These are phyloP conservation scores for Regulus satrapa DNA, from an alignment of 2,113 vertebrate genomes.

Conservation along the genomic window DNA sequence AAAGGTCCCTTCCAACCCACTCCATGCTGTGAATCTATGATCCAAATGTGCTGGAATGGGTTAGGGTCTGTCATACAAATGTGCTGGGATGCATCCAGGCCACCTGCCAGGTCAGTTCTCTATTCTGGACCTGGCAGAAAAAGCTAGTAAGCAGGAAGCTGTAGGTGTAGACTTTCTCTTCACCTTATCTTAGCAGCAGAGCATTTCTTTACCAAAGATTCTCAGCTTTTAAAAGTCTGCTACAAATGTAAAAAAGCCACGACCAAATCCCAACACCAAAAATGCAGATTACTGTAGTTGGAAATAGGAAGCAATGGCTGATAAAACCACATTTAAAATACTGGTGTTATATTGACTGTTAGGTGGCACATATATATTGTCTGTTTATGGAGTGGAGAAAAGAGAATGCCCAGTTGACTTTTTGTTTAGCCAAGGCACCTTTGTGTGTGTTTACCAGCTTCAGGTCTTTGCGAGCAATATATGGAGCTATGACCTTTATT, in stretches of 20 bases:
- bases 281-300: not conserved
- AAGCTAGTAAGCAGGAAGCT: not conserved
- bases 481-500: not conserved
- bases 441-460: not conserved
- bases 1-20: not conserved
- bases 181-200: not conserved
- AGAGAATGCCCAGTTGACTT: not conserved
- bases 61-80: not conserved
- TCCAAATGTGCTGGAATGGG: not conserved
- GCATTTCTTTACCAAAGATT: not conserved
- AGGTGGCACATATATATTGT: not conserved
- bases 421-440: not conserved
- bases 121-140: not conserved
- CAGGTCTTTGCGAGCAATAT: not conserved
- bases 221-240: not conserved
- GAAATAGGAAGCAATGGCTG: not conserved
- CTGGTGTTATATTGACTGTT: not conserved
- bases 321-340: not conserved
- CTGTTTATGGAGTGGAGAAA: not conserved
- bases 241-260: accelerated
- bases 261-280: not conserved
- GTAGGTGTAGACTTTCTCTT: not conserved
- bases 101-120: not conserved
- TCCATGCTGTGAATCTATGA: not conserved
- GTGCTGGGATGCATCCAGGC: not conserved